These are phyloP conservation scores for Dryas iulia DNA, from an alignment of 1,140 invertebrate genomes.

Conservation along the genomic window DNA sequence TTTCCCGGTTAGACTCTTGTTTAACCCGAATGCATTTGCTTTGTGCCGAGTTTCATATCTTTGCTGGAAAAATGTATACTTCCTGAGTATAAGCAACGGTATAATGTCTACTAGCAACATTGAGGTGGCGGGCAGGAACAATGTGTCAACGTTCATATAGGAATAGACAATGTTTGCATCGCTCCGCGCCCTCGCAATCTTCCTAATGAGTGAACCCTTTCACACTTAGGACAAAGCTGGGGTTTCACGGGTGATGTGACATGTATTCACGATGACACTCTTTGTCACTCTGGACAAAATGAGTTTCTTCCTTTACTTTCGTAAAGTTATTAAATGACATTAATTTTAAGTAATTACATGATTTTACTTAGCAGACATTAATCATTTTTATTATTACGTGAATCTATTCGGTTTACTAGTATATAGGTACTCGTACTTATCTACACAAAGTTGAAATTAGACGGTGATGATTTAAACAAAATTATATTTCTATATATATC, in stretches of 20 bases:
- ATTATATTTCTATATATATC: too few species aligned
- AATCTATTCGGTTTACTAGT: too few species aligned
- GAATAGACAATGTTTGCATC: constrained; percentile 61
- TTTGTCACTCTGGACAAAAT: constrained; percentile 61
- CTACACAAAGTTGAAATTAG: too few species aligned
- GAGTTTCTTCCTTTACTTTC: constrained; percentile 41
- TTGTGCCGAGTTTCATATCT: constrained; percentile 42
- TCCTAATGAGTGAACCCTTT: constrained; percentile 80
- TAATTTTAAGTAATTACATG: constrained; percentile 21
- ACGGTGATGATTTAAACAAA: too few species aligned
- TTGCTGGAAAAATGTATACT: constrained; percentile 49
- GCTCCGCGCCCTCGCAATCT: constrained; percentile 72
- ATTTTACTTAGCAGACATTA: neutral
- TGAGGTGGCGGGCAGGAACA: constrained; percentile 50
- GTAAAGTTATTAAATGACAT: constrained; percentile 19
- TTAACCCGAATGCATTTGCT: constrained; percentile 68
- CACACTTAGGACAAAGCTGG: constrained; percentile 74
- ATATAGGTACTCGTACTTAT: too few species aligned
- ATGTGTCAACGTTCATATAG: constrained; percentile 49
- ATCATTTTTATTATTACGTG: too few species aligned
- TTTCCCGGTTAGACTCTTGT: constrained; percentile 49
- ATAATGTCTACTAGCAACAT: constrained; percentile 51
- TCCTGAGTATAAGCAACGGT: constrained; percentile 48
- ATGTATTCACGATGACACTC: constrained; percentile 61
- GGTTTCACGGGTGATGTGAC: constrained; percentile 73